Evolutionary conservation across 2,113 vertebrate genomes (phyloP).

Genomic region (Butorides virescens): DNA sequence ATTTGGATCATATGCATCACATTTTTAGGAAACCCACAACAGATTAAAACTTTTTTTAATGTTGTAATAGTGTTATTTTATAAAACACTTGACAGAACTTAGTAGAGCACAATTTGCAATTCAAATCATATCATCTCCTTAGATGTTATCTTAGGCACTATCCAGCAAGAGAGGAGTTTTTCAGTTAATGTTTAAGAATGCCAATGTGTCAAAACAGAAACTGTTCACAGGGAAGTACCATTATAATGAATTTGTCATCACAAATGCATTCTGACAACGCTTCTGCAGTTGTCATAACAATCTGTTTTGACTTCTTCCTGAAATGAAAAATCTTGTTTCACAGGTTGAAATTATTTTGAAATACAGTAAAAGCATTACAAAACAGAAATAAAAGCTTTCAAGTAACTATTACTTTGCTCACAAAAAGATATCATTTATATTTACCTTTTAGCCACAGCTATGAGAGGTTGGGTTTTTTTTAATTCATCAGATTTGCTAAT

Average conservation of each 20-base stretch:
- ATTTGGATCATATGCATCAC: neutral
- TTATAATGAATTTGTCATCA: slow-evolving; percentile 36
- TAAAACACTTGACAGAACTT: neutral
- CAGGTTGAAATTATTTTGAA: neutral
- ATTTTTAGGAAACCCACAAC: neutral
- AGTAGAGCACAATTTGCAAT: neutral
- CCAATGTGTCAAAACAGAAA: slow-evolving; percentile 21
- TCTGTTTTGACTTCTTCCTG: slow-evolving; percentile 31
- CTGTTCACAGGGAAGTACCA: neutral
- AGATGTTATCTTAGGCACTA: neutral
- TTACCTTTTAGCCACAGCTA: neutral
- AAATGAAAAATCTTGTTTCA: slow-evolving; percentile 38
- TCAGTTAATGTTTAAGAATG: neutral
- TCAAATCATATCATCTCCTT: neutral
- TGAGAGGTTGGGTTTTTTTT: neutral
- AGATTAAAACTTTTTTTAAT: neutral
- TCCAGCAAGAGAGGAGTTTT: neutral
- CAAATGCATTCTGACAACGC: slow-evolving; percentile 31
- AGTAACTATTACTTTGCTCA: neutral
- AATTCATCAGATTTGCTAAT: neutral
- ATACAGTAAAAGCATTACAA: neutral
- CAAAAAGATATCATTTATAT: neutral
- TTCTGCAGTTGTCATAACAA: slow-evolving; percentile 32
- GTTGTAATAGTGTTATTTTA: neutral
- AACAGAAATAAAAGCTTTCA: neutral